phyloP scores from a whole-genome alignment of 2,113 vertebrate species.

The Oceanites oceanicus region DNA sequence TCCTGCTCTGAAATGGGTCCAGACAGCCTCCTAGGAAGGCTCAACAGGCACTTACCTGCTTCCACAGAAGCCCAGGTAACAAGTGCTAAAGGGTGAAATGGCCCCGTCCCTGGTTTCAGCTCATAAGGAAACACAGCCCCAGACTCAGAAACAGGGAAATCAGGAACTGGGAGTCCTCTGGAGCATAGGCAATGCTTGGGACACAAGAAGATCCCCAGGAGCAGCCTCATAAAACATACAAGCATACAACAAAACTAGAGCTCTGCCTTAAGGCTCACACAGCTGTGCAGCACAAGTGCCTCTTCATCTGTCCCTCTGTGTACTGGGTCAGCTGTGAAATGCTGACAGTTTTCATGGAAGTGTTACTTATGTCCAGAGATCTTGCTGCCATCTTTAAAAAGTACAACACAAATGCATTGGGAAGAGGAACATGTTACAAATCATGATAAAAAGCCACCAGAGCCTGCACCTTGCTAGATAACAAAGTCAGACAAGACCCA shows the following conservation, averaged over 20 bases:
- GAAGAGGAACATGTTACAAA: neutral
- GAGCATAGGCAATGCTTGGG: neutral
- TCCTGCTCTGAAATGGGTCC: neutral
- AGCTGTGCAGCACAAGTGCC: neutral
- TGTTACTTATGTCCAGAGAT: neutral
- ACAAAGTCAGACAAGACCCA: neutral
- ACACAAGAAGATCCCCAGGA: neutral
- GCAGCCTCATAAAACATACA: fast-evolving
- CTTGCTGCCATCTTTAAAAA: neutral
- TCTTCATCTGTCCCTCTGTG: neutral
- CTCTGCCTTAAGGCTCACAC: neutral
- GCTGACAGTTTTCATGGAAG: neutral
- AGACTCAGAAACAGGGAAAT: neutral
- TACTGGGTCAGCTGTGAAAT: neutral
- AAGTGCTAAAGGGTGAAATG: neutral
- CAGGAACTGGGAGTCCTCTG: neutral
- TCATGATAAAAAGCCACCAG: neutral
- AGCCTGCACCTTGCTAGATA: neutral
- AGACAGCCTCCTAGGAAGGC: neutral
- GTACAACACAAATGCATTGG: neutral
- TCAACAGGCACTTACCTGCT: neutral
- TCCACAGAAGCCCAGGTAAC: neutral
- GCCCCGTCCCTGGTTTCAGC: neutral
- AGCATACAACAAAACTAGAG: neutral
- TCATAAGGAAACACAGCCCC: neutral